Evolutionary conservation across 1,140 invertebrate species (phyloP).

Genomic region (Goniozus legneri): DNA sequence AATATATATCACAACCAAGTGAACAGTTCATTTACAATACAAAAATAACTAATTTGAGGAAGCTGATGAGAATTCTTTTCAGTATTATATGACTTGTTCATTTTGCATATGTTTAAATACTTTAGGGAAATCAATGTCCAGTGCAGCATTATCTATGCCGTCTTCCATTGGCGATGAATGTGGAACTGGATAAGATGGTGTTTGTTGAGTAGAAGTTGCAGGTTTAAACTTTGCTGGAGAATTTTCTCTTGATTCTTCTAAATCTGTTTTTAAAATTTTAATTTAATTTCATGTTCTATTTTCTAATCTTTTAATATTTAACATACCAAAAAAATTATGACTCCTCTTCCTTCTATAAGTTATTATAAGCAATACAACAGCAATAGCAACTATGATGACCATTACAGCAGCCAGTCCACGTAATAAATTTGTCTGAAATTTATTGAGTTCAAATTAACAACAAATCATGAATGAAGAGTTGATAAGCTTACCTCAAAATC

Average conservation of each 20-base stretch:
- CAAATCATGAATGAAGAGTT: no score
- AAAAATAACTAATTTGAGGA: no score
- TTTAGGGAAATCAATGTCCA: slow-evolving; percentile 50
- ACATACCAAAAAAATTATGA: slow-evolving; percentile 43
- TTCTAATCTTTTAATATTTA: neutral
- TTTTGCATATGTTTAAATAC: slow-evolving; percentile 46
- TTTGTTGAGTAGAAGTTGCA: no score
- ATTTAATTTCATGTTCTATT: slow-evolving; percentile 2
- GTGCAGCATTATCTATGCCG: slow-evolving; percentile 40
- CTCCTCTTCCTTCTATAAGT: slow-evolving; percentile 30
- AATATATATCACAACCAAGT: no score
- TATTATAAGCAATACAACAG: slow-evolving; percentile 37
- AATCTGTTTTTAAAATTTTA: slow-evolving; percentile 30
- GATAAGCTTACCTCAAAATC: slow-evolving; percentile 57
- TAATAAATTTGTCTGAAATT: slow-evolving; percentile 43
- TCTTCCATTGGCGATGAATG: slow-evolving; percentile 12
- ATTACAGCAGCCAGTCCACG: slow-evolving; percentile 39
- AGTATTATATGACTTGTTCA: no score
- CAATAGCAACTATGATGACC: slow-evolving; percentile 39
- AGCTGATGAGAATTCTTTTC: no score
- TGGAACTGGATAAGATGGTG: slow-evolving; percentile 13
- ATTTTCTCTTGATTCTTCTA: slow-evolving; percentile 48
- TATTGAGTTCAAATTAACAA: no score
- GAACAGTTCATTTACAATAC: no score
- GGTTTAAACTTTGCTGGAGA: slow-evolving; percentile 36